phyloP scores from a whole-genome alignment of 1,140 invertebrate species.

The Tyrophagus putrescentiae region DNA sequence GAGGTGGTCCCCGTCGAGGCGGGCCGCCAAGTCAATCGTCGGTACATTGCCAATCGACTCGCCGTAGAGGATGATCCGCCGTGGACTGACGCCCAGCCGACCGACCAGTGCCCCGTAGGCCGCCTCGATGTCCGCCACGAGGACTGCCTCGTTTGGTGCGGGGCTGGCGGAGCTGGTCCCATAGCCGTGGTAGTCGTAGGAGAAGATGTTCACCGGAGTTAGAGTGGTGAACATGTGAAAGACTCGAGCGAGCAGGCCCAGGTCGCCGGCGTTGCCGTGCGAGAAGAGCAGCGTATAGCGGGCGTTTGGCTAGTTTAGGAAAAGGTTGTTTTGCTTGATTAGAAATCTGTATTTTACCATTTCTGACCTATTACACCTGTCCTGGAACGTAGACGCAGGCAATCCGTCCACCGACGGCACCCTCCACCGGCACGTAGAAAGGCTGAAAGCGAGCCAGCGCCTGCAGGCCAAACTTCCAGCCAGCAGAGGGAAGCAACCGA shows the following conservation, averaged over 20 bases:
- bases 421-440: no score
- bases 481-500: no score
- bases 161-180: constrained; percentile 33
- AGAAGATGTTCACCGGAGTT: constrained; percentile 32
- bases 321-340: no score
- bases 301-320: no score
- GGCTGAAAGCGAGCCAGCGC: no score
- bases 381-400: no score
- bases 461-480: no score
- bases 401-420: no score
- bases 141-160: constrained; percentile 40
- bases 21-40: constrained; percentile 42
- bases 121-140: constrained; percentile 42
- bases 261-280: constrained; percentile 37
- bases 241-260: constrained; percentile 38
- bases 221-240: not conserved
- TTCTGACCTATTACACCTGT: no score
- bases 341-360: no score
- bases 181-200: constrained; percentile 42
- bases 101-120: constrained; percentile 37
- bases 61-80: constrained; percentile 42
- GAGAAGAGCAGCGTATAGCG: constrained; percentile 38
- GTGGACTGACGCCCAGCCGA: constrained; percentile 36
- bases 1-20: no score
- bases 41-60: constrained; percentile 38